Conservation (phyloP, 2,888 invertebrate species). For the Osedax fenrisi region DNA sequence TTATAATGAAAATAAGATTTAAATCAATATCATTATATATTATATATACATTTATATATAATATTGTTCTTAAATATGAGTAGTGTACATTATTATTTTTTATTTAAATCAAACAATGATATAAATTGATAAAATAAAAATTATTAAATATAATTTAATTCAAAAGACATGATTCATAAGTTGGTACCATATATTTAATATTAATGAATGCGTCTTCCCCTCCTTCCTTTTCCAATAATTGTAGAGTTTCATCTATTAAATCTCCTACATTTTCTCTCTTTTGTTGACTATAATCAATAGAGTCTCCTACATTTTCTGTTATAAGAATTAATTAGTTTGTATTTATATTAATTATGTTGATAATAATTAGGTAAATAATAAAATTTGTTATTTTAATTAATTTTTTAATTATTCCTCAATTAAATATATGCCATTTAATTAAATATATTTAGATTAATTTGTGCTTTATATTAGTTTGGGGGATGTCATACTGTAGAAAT, state of each 20-base stretch:
- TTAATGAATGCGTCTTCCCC: constrained; percentile 93
- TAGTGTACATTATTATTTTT: too few relatives aligned
- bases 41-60: too few relatives aligned
- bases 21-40: too few relatives aligned
- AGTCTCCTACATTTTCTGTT: constrained; percentile 73
- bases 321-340: neutral
- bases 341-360: neutral
- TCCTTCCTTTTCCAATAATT: constrained; percentile 77
- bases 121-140: too few relatives aligned
- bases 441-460: too few relatives aligned
- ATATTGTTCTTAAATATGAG: too few relatives aligned
- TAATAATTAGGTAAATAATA: neutral
- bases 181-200: constrained; percentile 93
- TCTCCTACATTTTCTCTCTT: constrained; percentile 77
- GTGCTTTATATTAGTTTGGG: too few relatives aligned
- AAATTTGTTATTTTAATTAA: neutral
- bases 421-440: neutral
- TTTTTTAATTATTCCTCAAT: too few relatives aligned
- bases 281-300: constrained; percentile 77
- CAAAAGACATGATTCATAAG: constrained; percentile 71
- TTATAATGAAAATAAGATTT: too few relatives aligned
- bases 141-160: too few relatives aligned
- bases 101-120: too few relatives aligned
- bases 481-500: too few relatives aligned
- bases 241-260: constrained; percentile 79